These are phyloP conservation scores for Callinectes sapidus DNA, from an alignment of 2,888 invertebrate species.

Conservation along the genomic window DNA sequence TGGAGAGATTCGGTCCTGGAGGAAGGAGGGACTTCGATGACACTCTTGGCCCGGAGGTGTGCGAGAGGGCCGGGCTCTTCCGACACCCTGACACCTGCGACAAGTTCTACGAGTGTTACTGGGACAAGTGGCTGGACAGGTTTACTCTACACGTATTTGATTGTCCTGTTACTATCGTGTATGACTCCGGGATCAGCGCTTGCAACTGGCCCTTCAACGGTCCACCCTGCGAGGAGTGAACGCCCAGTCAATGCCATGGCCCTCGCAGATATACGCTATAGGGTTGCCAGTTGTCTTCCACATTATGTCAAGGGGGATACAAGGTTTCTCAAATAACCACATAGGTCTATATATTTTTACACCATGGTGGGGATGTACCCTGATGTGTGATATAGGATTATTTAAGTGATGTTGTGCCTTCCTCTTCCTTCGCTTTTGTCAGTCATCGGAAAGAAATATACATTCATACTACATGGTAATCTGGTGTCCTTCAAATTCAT, in stretches of 20 bases:
- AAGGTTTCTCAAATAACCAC: not conserved
- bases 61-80: conserved; percentile 79
- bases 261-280: not conserved
- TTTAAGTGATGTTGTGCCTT: conserved; percentile 12
- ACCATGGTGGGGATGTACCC: not conserved
- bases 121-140: conserved; percentile 86
- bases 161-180: conserved; percentile 87
- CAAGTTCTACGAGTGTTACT: conserved; percentile 88
- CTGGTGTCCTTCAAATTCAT: not conserved
- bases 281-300: too few relatives aligned
- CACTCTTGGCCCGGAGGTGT: conserved; percentile 78
- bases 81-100: conserved; percentile 86
- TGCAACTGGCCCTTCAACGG: conserved; percentile 90
- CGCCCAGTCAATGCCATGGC: not conserved
- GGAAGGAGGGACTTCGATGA: conserved; percentile 80
- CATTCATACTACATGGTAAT: not conserved
- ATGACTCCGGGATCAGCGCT: conserved; percentile 85
- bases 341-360: not conserved
- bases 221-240: conserved; percentile 82
- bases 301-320: not conserved
- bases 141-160: conserved; percentile 87
- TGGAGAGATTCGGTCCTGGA: conserved; percentile 82
- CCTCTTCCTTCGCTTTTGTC: not conserved
- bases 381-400: conserved; percentile 21
- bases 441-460: not conserved